Conservation (phyloP, 1,140 invertebrate genomes). For the Drosophila kanapiae region DNA sequence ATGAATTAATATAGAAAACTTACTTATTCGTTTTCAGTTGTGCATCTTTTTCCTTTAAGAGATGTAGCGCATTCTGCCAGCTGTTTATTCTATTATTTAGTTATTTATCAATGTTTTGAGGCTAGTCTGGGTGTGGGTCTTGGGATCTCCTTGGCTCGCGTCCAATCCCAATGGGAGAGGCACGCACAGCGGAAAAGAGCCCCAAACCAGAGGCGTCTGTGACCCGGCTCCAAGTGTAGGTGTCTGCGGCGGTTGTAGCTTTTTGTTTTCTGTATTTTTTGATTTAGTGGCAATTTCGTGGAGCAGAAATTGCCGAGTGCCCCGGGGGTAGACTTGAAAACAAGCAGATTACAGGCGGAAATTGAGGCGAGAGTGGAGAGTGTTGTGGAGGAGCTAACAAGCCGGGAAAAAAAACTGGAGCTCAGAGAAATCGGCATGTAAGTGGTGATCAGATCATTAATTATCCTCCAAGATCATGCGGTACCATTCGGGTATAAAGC, state of each 20-base stretch:
- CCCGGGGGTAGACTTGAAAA: slow-evolving; percentile 53
- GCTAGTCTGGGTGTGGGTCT: slow-evolving; percentile 2
- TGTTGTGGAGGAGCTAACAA: slow-evolving; percentile 51
- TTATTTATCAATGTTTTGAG: slow-evolving; percentile 71
- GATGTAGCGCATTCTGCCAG: slow-evolving; percentile 64
- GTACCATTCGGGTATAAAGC: slow-evolving; percentile 24
- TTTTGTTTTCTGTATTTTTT: slow-evolving; percentile 51
- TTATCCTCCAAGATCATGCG: slow-evolving; percentile 9
- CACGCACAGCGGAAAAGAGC: slow-evolving; percentile 9
- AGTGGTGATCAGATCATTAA: slow-evolving; percentile 20
- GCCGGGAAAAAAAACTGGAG: slow-evolving; percentile 11
- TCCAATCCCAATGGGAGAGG: slow-evolving; percentile 29
- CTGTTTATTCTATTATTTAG: slow-evolving; percentile 78
- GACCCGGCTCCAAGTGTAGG: slow-evolving; percentile 34
- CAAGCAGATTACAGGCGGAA: slow-evolving; percentile 66
- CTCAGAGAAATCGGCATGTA: slow-evolving; percentile 33
- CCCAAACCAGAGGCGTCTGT: slow-evolving; percentile 11
- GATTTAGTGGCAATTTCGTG: slow-evolving; percentile 79
- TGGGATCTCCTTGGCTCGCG: not conserved
- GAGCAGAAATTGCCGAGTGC: slow-evolving; percentile 64
- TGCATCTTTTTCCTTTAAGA: slow-evolving; percentile 44
- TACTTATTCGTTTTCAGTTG: not conserved
- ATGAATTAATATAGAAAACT: not conserved
- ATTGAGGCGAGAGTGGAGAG: slow-evolving; percentile 47
- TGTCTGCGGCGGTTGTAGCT: slow-evolving; percentile 40